Percentiles rank a stretch among this genome's conserved stretches.
These are phyloP conservation scores for Trachelipus rathkii DNA, from an alignment of 1,140 invertebrate species.

Conservation along the genomic window DNA sequence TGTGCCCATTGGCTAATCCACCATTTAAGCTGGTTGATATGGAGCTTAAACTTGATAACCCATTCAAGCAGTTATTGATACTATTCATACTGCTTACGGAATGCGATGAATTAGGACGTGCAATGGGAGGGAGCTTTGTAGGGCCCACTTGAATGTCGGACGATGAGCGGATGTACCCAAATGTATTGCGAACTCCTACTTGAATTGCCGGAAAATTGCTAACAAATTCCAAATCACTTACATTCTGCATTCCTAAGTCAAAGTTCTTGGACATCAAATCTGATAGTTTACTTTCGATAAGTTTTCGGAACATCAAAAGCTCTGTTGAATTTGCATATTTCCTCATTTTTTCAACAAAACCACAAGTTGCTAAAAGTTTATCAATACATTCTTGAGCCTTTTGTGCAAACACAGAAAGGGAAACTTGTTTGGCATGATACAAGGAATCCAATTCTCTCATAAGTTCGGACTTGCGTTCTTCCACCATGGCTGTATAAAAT, in stretches of 20 bases:
- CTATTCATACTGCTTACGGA: conserved; percentile 37
- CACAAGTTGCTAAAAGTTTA: conserved; percentile 57
- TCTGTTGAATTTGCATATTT: conserved; percentile 85
- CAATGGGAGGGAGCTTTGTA: conserved; percentile 79
- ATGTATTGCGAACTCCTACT: conserved; percentile 88
- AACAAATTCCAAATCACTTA: conserved; percentile 82
- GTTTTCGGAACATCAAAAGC: conserved; percentile 87
- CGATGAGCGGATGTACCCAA: conserved; percentile 85
- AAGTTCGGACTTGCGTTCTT: conserved; percentile 88
- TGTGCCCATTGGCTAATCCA: conserved; percentile 19
- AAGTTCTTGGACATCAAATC: conserved; percentile 76
- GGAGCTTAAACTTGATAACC: conserved; percentile 32
- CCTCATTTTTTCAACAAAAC: conserved; percentile 85
- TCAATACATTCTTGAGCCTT: conserved; percentile 92
- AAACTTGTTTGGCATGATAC: conserved; percentile 47
- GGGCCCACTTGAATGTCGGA: conserved; percentile 50
- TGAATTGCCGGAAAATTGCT: conserved; percentile 94
- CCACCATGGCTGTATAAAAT: conserved; percentile 89
- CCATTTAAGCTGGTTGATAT: conserved; percentile 28
- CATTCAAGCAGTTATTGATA: conserved; percentile 52
- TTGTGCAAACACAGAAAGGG: conserved; percentile 76
- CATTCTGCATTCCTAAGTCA: conserved; percentile 66
- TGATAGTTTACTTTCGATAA: conserved; percentile 86
- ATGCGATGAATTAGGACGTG: conserved; percentile 63
- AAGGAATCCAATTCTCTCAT: conserved; percentile 90